Base-by-base conservation (phyloP, 1,140 invertebrate species). In the Drosophila ogumai region DNA sequence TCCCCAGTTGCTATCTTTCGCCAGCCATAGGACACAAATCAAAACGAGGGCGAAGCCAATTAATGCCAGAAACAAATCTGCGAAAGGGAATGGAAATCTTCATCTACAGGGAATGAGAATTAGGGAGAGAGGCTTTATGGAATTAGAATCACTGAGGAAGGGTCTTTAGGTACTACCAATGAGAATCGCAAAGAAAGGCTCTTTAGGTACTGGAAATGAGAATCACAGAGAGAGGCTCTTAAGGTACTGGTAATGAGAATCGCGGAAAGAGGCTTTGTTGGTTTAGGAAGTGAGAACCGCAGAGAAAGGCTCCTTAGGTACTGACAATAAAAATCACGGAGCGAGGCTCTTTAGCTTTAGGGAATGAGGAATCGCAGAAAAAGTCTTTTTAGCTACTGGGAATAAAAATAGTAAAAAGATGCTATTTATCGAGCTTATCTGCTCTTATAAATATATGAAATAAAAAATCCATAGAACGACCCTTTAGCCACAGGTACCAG, bases 31-130 rank as follows among this genome's bases (percentile, higher is more conserved):
- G 38, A 61, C 36, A 59, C 66, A 47, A 78, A 67, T 71, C 67
- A 55, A 67, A 79, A 59, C 52, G 58, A 61, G 59, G 46, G 60
- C 68, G 46, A 34, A 41, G 55, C 74, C 68, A 82, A 82, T 82
- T 78, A 82, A 75, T 78, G 74, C 34, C 60, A 81, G 59, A 60
- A 81, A 60, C 64, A 60, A 63, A 46, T 19, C 32, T 17, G 50
- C 15, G 6, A 75, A 34, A 34, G 40, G 38, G 41, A n/a, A 36
- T 28, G 22, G 38, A 22, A 43, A 43, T 36, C 34, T 44, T 36
- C 10, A 15, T 19, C 2, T 25, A 7, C 4, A 12, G 12, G 13
- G 31, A 59, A 36, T 12, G 31, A 34, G 15, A 60, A 17, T n/a
- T 1, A 3, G 1, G 2, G 15, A 25, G 32, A 36, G 9, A 17